Conservation (phyloP, 2,888 invertebrate species). For the Neocrepidodera transversa region DNA sequence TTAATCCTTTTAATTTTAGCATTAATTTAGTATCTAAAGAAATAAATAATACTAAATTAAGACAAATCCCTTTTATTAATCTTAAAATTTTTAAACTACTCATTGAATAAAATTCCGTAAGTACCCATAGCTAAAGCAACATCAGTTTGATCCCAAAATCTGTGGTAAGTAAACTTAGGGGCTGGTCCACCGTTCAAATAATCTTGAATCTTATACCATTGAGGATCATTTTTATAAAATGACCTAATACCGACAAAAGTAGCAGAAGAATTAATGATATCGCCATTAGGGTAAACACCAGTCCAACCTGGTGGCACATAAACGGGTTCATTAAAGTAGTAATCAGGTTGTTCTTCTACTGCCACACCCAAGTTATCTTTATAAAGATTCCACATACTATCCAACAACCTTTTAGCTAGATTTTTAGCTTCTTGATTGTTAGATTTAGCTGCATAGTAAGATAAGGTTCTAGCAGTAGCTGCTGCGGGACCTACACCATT, state of each 20-base stretch:
- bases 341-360: conserved; percentile 33
- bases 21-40: neutral
- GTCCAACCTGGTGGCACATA: conserved; percentile 43
- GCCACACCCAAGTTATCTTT: conserved; percentile 37
- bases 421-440: conserved; percentile 36
- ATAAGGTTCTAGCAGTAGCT: conserved; percentile 41
- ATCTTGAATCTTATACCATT: conserved; percentile 41
- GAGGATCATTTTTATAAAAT: conserved; percentile 43
- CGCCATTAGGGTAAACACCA: conserved; percentile 44
- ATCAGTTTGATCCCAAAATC: conserved; percentile 47
- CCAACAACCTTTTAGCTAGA: conserved; percentile 40
- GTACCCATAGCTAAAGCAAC: conserved; percentile 43
- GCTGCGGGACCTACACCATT: conserved; percentile 40
- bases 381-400: conserved; percentile 36
- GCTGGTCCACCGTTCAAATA: conserved; percentile 42
- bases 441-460: conserved; percentile 44
- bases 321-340: conserved; percentile 33
- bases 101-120: conserved; percentile 43
- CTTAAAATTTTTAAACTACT: conserved; percentile 30
- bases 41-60: neutral
- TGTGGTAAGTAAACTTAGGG: conserved; percentile 42
- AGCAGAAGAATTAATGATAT: conserved; percentile 40
- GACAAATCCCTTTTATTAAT: neutral
- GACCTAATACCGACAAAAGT: conserved; percentile 42
- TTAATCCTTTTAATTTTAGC: neutral